A percentile compares a stretch with the other conserved stretches of the same genome.
phyloP scores from a whole-genome alignment of 2,113 vertebrate species.

The Triplophysa rosa region DNA sequence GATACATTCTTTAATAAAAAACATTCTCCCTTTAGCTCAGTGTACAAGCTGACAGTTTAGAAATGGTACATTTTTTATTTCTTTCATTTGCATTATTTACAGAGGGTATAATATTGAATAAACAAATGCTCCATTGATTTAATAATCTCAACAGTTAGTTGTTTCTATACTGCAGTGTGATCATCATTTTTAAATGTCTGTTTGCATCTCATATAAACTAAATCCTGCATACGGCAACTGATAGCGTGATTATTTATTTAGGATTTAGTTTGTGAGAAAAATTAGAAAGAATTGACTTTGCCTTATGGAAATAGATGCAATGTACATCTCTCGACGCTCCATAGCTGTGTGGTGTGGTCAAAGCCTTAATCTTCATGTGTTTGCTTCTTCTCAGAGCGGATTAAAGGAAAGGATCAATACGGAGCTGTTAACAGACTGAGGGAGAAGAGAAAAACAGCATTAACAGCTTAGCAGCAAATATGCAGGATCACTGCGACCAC shows the following conservation, averaged over 20 bases:
- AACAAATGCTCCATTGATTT: slow-evolving; percentile 25
- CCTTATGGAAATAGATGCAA: slow-evolving; percentile 14
- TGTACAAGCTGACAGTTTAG: slow-evolving; percentile 35
- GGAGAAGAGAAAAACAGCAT: slow-evolving; percentile 38
- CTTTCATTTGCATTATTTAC: slow-evolving; percentile 35
- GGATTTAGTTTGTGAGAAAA: not conserved
- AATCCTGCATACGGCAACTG: not conserved
- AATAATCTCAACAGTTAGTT: slow-evolving; percentile 28
- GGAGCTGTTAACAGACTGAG: slow-evolving; percentile 45
- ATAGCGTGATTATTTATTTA: slow-evolving; percentile 22
- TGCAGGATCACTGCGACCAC: slow-evolving; percentile 30
- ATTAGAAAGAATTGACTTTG: not conserved
- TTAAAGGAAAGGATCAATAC: slow-evolving; percentile 38
- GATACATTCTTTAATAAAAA: slow-evolving; percentile 48
- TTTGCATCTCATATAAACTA: slow-evolving; percentile 12
- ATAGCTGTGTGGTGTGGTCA: not conserved
- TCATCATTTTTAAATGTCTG: not conserved
- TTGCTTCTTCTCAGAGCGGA: slow-evolving; percentile 37
- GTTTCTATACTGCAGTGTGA: not conserved
- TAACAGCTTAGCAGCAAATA: slow-evolving; percentile 27
- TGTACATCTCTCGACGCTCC: slow-evolving; percentile 27
- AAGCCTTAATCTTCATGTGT: slow-evolving; percentile 31
- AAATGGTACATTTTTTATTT: slow-evolving; percentile 35
- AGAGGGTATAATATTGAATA: slow-evolving; percentile 6
- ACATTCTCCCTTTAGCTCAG: slow-evolving; percentile 2